Evolutionary conservation across 2,113 vertebrate species (phyloP), one percentile per base, ranked within the genome.

Genomic region (Aptenodytes forsteri): DNA sequence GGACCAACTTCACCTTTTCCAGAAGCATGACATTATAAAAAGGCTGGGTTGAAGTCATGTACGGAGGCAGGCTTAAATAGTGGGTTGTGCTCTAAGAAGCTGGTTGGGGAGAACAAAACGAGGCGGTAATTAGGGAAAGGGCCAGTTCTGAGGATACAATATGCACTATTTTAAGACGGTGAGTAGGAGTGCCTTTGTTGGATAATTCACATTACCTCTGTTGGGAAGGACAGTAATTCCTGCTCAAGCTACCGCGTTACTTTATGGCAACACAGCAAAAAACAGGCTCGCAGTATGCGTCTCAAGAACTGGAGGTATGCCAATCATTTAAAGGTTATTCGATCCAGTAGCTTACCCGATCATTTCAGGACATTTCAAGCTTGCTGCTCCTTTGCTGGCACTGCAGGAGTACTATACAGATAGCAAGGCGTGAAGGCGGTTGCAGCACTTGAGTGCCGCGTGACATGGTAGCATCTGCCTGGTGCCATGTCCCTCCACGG

Each of bases 401-500:
- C 58, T 58, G 90, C 59, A 27, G 83, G 59, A 64, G 32, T 1
- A 15, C n/a, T 8, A 0, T 4, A 30, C 32, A 59, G 36, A 46
- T 4, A 58, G 52, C 29, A 29, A 56, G 59, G n/a, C 3, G 0
- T 27, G 36, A 62, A 59, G 61, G 54, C 3, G 6, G n/a, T 10
- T 16, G 27, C 58, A 44, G 49, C 19, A 13, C 13, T 11, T 4
- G 29, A 47, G 79, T 3, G 29, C 47, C 2, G 2, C 1, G 0
- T 22, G 73, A 49, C 42, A 4, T 0, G 7, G 66, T 32, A 62
- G 52, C 4, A 1, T 46, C 46, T 50, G 25, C 58, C 75, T 16
- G n/a, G 20, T 29, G 42, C 27, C 5, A 0, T 1, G 2, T 52
- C 34, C 71, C 20, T 44, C 30, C 16, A 3, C 1, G 2, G 30